Percentiles rank a stretch among this genome's conserved stretches.
Evolutionary conservation across 2,797 vertebrate species (phyloP).

Genomic region (Pseudochaenichthys georgianus): DNA sequence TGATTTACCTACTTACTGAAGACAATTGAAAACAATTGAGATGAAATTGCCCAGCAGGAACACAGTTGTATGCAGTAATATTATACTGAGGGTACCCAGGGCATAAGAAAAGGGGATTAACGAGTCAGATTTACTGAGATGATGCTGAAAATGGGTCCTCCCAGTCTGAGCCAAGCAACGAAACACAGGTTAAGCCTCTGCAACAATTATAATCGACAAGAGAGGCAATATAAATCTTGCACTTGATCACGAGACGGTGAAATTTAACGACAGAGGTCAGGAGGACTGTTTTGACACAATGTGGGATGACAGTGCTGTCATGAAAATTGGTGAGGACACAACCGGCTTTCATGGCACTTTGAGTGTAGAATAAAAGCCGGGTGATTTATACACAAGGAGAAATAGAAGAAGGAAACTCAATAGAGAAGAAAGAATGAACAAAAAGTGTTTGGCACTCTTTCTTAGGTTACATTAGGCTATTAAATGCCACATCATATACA

Average conservation of each 20-base stretch:
- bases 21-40: conserved; percentile 6
- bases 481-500: background rate
- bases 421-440: conserved; percentile 5
- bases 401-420: conserved; percentile 6
- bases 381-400: conserved; percentile 26
- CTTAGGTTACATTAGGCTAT: background rate
- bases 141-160: conserved; percentile 38
- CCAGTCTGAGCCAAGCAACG: conserved; percentile 28
- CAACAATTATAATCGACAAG: conserved; percentile 29
- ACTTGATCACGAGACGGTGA: conserved; percentile 50
- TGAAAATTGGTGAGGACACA: conserved; percentile 40
- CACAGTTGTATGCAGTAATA: conserved; percentile 24
- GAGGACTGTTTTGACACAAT: conserved; percentile 36
- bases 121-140: conserved; percentile 39
- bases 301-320: conserved; percentile 28
- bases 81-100: conserved; percentile 7
- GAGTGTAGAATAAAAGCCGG: conserved; percentile 19
- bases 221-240: conserved; percentile 16
- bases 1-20: conserved; percentile 6
- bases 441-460: conserved; percentile 4
- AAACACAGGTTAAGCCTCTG: conserved; percentile 43
- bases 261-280: conserved; percentile 58
- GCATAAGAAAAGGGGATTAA: conserved; percentile 13
- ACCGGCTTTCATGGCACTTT: conserved; percentile 23
- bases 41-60: background rate